These are phyloP conservation scores for Zaprionus africanus DNA, from an alignment of 1,140 invertebrate genomes.

Conservation along the genomic window DNA sequence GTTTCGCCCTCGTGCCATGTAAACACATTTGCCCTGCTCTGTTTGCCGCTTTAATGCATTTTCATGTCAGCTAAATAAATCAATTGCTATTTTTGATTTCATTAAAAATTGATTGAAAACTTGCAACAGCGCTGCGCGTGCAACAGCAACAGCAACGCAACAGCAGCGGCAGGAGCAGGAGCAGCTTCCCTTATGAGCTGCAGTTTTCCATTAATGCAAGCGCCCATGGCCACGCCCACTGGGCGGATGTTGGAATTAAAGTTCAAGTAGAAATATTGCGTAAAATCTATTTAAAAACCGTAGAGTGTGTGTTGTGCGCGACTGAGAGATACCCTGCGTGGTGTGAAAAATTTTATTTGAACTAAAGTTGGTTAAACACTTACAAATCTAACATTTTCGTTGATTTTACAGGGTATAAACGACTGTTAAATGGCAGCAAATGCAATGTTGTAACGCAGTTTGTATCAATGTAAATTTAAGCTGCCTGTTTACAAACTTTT, in stretches of 20 bases:
- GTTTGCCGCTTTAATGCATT: constrained; percentile 16
- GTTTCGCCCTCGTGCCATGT: not conserved
- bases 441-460: too few species aligned
- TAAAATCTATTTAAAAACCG: not conserved
- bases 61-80: constrained; percentile 23
- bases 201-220: constrained; percentile 14
- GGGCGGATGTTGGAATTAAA: constrained; percentile 20
- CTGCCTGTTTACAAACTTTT: too few species aligned
- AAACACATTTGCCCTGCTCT: not conserved
- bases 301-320: not conserved
- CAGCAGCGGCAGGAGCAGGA: too few species aligned
- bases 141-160: not conserved
- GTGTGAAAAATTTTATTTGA: not conserved
- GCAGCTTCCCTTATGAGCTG: constrained; percentile 5
- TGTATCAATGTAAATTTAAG: too few species aligned
- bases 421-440: too few species aligned
- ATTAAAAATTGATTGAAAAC: constrained; percentile 60
- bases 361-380: not conserved
- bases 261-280: constrained; percentile 1
- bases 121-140: constrained; percentile 33
- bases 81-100: constrained; percentile 41
- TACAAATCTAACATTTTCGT: not conserved
- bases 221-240: constrained; percentile 2
- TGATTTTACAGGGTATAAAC: not conserved
- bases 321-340: not conserved